Conservation (phyloP, 1,140 invertebrate genomes). For the Calliopsis andreniformis region DNA sequence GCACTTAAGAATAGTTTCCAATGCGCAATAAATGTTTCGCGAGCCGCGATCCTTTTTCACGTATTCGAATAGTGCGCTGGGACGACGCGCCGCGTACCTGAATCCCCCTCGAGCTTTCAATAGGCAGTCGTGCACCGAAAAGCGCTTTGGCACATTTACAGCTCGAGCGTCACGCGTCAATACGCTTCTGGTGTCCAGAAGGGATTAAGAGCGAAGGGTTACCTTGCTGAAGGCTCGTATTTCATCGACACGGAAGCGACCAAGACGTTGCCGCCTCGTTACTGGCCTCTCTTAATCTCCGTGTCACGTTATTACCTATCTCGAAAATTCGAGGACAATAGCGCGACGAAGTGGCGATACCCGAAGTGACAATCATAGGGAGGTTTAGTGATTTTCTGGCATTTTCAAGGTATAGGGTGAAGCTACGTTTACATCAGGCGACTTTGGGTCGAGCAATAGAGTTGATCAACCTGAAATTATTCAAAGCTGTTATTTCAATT, state of each 20-base stretch:
- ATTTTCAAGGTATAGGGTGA: slow-evolving; percentile 8
- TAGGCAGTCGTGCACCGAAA: neutral
- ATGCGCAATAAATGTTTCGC: slow-evolving; percentile 42
- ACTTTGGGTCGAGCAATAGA: too few species aligned
- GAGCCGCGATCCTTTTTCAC: slow-evolving; percentile 21
- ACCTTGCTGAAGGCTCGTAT: slow-evolving; percentile 19
- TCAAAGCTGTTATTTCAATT: too few species aligned
- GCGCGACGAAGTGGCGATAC: neutral
- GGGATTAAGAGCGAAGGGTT: slow-evolving; percentile 30
- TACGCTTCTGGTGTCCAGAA: neutral
- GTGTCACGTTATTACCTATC: too few species aligned
- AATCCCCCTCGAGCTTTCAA: too few species aligned
- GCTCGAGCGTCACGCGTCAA: neutral
- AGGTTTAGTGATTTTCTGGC: slow-evolving; percentile 23
- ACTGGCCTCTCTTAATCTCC: too few species aligned
- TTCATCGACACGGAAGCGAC: slow-evolving; percentile 10
- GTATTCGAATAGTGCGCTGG: neutral
- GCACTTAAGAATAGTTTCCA: slow-evolving; percentile 48
- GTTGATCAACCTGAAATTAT: too few species aligned
- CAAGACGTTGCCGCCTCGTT: neutral
- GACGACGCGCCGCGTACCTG: neutral
- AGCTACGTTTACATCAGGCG: too few species aligned
- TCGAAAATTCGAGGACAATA: neutral
- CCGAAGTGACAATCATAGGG: neutral
- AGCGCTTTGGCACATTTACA: slow-evolving; percentile 4